phyloP scores from a whole-genome alignment of 2,797 vertebrate species.

The Trachurus trachurus region DNA sequence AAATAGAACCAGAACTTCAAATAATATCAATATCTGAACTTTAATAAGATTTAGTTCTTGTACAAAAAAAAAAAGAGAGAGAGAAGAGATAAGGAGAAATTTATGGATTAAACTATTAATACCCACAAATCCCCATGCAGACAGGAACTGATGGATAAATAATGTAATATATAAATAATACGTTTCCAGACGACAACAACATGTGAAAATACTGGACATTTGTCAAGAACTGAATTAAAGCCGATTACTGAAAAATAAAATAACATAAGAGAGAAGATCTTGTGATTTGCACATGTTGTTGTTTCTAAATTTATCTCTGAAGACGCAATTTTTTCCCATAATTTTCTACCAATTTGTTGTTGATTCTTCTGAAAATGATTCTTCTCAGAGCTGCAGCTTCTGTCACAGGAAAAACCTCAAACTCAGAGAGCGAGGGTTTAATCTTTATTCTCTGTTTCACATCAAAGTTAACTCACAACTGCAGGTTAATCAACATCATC shows the following conservation, averaged over 20 bases:
- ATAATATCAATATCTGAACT: neutral
- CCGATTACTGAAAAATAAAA: neutral
- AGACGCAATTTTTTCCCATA: no score
- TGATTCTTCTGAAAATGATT: no score
- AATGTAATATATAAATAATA: neutral
- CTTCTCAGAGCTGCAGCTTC: no score
- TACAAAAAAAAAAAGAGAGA: neutral
- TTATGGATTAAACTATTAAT: neutral
- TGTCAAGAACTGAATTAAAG: neutral
- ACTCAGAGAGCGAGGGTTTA: no score
- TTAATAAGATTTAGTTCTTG: neutral
- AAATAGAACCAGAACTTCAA: no score
- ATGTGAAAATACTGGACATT: conserved; percentile 4
- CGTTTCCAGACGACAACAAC: neutral
- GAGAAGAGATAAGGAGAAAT: neutral
- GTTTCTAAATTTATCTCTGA: neutral
- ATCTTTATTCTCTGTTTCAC: no score
- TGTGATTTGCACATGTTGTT: conserved; percentile 10
- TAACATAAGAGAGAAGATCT: conserved; percentile 11
- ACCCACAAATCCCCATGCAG: neutral
- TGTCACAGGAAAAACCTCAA: neutral
- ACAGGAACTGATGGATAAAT: neutral
- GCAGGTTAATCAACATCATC: no score
- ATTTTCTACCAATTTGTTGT: no score
- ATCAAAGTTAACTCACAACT: no score